Conservation (phyloP, 2,797 vertebrate genomes). For the Xyrichtys novacula region DNA sequence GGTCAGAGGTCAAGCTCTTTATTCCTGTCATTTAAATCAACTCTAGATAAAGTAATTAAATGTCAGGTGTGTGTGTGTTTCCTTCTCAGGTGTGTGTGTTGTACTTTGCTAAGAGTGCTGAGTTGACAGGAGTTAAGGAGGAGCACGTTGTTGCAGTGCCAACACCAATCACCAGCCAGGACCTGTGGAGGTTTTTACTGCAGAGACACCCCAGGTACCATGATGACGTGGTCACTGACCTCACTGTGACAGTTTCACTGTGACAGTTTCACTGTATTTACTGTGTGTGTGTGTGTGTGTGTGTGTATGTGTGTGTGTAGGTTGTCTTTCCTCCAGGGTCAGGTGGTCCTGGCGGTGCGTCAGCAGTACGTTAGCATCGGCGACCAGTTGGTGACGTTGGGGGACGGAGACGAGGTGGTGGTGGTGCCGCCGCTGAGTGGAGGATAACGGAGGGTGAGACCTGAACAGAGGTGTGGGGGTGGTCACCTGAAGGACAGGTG, state of each 20-base stretch:
- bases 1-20: no score
- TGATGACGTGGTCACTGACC: background rate
- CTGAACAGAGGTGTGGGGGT: no score
- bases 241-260: background rate
- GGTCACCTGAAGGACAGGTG: no score
- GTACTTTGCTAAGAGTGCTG: constrained; percentile 93
- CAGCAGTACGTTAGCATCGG: constrained; percentile 92
- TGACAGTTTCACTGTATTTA: background rate
- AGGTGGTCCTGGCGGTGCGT: constrained; percentile 90
- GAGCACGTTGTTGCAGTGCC: constrained; percentile 55
- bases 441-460: constrained; percentile 80
- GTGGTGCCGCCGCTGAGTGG: constrained; percentile 95
- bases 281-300: constrained; percentile 4
- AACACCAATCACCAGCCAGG: constrained; percentile 60
- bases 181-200: constrained; percentile 68
- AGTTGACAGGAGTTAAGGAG: constrained; percentile 87
- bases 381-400: constrained; percentile 86
- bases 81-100: constrained; percentile 88
- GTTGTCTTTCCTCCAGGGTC: constrained; percentile 78
- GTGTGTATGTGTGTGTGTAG: constrained; percentile 32
- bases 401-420: constrained; percentile 92
- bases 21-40: no score
- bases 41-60: no score
- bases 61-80: background rate
- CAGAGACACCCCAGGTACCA: constrained; percentile 60